A percentile compares a stretch with the other conserved stretches of the same genome.
phyloP scores from a whole-genome alignment of 2,113 vertebrate species.

The Seriola quinqueradiata region DNA sequence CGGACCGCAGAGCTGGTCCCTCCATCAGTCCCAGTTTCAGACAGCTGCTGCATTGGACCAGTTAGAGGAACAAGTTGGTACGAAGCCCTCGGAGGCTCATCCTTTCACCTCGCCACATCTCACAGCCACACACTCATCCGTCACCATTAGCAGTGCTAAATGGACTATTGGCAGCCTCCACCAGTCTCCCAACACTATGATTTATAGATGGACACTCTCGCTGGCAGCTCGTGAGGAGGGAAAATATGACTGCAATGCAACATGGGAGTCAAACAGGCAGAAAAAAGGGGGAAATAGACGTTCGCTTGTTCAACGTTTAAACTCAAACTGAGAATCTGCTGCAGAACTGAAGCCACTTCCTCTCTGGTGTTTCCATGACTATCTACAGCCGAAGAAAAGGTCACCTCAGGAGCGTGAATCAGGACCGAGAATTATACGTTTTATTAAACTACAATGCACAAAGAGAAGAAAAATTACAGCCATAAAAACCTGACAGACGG shows the following conservation, averaged over 20 bases:
- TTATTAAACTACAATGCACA: no score
- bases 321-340: slow-evolving; percentile 20
- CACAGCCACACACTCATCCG: slow-evolving; percentile 46
- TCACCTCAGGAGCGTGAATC: no score
- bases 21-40: slow-evolving; percentile 50
- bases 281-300: not conserved
- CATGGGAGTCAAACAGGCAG: slow-evolving; percentile 31
- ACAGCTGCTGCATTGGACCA: slow-evolving; percentile 29
- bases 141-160: slow-evolving; percentile 53
- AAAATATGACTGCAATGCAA: slow-evolving; percentile 32
- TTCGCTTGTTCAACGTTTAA: slow-evolving; percentile 1
- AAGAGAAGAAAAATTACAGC: no score
- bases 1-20: not conserved
- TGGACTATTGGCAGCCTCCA: slow-evolving; percentile 53
- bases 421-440: no score
- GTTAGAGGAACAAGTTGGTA: slow-evolving; percentile 41
- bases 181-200: slow-evolving; percentile 31
- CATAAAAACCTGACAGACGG: no score
- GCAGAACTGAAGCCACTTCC: not conserved
- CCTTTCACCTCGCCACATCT: slow-evolving; percentile 22
- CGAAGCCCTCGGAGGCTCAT: slow-evolving; percentile 35
- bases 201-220: slow-evolving; percentile 49
- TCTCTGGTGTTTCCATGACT: no score
- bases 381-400: no score
- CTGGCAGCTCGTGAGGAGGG: slow-evolving; percentile 25